phyloP scores from a whole-genome alignment of 1,140 invertebrate genomes.

The Drosophila asahinai region DNA sequence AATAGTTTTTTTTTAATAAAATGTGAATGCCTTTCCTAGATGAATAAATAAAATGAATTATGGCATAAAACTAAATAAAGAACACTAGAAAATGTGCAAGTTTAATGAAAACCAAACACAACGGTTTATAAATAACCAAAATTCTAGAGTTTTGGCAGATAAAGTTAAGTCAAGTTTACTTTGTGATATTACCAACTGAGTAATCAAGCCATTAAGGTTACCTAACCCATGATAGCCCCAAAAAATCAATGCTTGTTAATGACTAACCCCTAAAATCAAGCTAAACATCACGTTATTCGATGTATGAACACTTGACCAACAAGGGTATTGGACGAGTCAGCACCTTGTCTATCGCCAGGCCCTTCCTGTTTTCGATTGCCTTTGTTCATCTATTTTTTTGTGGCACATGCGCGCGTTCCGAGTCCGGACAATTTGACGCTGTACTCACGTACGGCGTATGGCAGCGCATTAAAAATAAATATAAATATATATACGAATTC shows the following conservation, averaged over 20 bases:
- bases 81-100: too few relatives aligned
- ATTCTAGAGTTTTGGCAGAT: too few relatives aligned
- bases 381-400: conserved; percentile 47
- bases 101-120: too few relatives aligned
- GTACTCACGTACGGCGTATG: conserved; percentile 64
- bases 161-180: not conserved
- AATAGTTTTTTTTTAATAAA: too few relatives aligned
- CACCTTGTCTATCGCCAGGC: conserved; percentile 6
- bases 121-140: too few relatives aligned
- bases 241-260: not conserved
- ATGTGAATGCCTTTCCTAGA: too few relatives aligned
- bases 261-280: not conserved
- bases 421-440: conserved; percentile 66
- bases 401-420: conserved; percentile 65
- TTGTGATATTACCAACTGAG: not conserved
- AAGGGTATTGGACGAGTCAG: conserved; percentile 22
- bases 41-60: too few relatives aligned
- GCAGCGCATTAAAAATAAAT: conserved; percentile 72
- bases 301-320: not conserved
- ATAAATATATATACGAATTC: conserved; percentile 73
- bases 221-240: not conserved
- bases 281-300: conserved; percentile 21
- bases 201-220: not conserved
- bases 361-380: conserved; percentile 35
- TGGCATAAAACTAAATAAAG: too few relatives aligned